Evolutionary conservation across 2,113 vertebrate genomes (phyloP), one percentile per base, ranked within the genome.

Genomic region (Plestiodon gilberti): DNA sequence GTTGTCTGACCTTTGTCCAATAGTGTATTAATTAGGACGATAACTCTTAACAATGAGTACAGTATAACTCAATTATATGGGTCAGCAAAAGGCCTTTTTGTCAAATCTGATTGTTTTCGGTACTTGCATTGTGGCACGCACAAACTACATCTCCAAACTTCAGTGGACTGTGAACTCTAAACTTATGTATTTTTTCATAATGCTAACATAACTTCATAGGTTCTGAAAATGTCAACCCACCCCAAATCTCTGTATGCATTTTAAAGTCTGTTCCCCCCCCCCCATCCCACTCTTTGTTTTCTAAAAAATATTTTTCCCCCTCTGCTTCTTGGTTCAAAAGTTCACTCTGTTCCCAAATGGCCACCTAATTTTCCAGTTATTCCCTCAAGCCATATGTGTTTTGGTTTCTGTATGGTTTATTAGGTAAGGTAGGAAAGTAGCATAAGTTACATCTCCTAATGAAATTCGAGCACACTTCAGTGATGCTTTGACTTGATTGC

Each of bases 391-490:
- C 97, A 97, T 97, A 97, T 97, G 97, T 97, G 96, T 97, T 97
- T 97, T 96, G 96, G 96, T 97, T 97, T 97, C 95, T 97, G 97
- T 97, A 97, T 97, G 97, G 96, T 97, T 97, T 97, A 97, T 97
- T 97, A 97, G 96, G 96, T 97, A 97, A 96, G 96, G 96, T 96
- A 97, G 96, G 95, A 97, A 97, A 97, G 97, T 97, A 97, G 96
- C 97, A 97, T 97, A 97, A 97, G 96, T 97, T 97, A 97, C 97
- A 97, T 97, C 96, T 96, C 97, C 96, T 97, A 97, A 97, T 97
- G 96, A 97, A 97, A 97, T 97, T 96, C 97, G 97, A 96, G 95
- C 96, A 96, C 96, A 97, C 95, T 97, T 97, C 96, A 96, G 93
- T 96, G 96, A 97, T 96, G 96, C 96, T 96, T 97, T 90, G 94